These are phyloP conservation scores for Microdon myrmicae DNA, from an alignment of 2,888 invertebrate species.

Conservation along the genomic window DNA sequence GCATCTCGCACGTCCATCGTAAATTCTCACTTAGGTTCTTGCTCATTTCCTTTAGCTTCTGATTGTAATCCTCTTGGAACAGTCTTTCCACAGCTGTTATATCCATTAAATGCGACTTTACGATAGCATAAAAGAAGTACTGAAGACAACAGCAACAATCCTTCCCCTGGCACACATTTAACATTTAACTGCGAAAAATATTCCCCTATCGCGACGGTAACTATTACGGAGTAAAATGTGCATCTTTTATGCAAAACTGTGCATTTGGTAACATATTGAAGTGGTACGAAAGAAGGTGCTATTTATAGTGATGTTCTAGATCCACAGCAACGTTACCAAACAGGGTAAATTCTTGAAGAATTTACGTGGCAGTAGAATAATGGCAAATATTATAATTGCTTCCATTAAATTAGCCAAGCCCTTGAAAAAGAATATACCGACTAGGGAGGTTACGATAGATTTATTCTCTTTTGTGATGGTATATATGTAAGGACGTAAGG, in stretches of 20 bases:
- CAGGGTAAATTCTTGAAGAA: constrained; percentile 39
- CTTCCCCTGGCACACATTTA: constrained; percentile 23
- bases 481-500: no score
- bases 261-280: constrained; percentile 32
- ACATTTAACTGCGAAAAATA: constrained; percentile 9
- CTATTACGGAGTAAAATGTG: constrained; percentile 44
- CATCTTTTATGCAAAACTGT: constrained; percentile 39
- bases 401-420: no score
- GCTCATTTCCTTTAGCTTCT: constrained; percentile 10
- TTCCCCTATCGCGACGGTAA: constrained; percentile 18
- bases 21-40: no score
- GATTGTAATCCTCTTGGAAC: constrained; percentile 19
- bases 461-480: no score
- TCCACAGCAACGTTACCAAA: no score
- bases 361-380: constrained; percentile 31
- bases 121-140: constrained; percentile 34
- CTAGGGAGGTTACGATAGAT: no score
- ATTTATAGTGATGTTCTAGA: background rate
- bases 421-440: no score
- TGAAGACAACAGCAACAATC: constrained; percentile 17
- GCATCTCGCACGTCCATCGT: no score
- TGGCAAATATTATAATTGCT: constrained; percentile 8
- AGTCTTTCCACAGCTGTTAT: constrained; percentile 7
- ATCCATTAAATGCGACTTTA: constrained; percentile 37
- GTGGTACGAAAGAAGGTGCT: constrained; percentile 3